Percentiles rank a stretch among this genome's conserved stretches.
Evolutionary conservation across 2,888 invertebrate genomes (phyloP).

Genomic region (Campopleginae sp.): DNA sequence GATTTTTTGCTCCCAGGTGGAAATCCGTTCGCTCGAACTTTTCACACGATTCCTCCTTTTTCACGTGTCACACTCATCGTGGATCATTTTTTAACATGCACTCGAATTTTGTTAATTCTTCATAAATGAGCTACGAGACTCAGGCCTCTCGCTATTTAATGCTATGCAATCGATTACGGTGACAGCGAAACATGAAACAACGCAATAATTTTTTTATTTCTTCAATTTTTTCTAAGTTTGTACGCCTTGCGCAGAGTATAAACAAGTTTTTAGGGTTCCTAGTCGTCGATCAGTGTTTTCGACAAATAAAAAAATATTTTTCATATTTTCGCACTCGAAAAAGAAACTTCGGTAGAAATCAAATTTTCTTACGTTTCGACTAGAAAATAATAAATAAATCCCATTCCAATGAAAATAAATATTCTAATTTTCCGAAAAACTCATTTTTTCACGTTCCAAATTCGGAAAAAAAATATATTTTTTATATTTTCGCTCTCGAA

Average conservation of each 20-base stretch:
- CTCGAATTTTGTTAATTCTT: background rate
- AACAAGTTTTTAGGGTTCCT: background rate
- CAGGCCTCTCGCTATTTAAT: conserved; percentile 12
- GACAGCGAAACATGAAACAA: conserved; percentile 38
- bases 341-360: background rate
- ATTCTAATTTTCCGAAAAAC: too few species aligned
- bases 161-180: conserved; percentile 25
- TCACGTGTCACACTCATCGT: conserved; percentile 11
- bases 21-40: conserved; percentile 13
- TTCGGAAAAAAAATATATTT: background rate
- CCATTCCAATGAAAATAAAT: too few species aligned
- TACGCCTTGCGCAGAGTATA: background rate
- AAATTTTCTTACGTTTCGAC: too few species aligned
- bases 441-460: too few species aligned
- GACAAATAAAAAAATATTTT: background rate
- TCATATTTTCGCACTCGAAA: background rate
- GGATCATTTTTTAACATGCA: conserved; percentile 6
- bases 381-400: too few species aligned
- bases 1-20: too few species aligned
- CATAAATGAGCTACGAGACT: conserved; percentile 21
- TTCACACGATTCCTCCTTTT: background rate
- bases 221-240: background rate
- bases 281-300: background rate
- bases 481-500: background rate
- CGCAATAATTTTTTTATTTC: background rate